Conservation (phyloP, 2,113 vertebrate species). For the Rattus norvegicus region DNA sequence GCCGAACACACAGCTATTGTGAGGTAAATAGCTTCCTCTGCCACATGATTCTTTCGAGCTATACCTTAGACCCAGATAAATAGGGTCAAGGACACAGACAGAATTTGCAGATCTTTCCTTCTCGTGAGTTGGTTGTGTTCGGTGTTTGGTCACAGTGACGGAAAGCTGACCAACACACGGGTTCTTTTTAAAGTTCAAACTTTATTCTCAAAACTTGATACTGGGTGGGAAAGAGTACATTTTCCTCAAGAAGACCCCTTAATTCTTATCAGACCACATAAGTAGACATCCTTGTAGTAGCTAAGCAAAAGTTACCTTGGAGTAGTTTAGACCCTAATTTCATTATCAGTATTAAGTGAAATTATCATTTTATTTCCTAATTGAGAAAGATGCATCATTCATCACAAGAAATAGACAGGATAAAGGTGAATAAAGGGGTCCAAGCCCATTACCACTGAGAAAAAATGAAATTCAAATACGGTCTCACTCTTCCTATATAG, state of each 20-base stretch:
- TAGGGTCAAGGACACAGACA: not conserved
- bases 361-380: not conserved
- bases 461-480: not conserved
- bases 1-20: not conserved
- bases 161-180: not conserved
- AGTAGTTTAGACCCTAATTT: not conserved
- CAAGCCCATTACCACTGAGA: not conserved
- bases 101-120: not conserved
- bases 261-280: not conserved
- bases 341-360: not conserved
- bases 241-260: not conserved
- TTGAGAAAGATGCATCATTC: not conserved
- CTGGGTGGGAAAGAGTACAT: not conserved
- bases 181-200: not conserved
- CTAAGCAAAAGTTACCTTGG: not conserved
- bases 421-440: not conserved
- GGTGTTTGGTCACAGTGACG: not conserved
- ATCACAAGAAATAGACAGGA: not conserved
- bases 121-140: not conserved
- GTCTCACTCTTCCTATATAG: not conserved
- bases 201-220: not conserved
- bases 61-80: not conserved
- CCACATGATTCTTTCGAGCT: not conserved
- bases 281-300: not conserved
- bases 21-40: not conserved